These are phyloP conservation scores for Euphonia xanthogaster DNA, from an alignment of 2,797 vertebrate species.

Conservation along the genomic window DNA sequence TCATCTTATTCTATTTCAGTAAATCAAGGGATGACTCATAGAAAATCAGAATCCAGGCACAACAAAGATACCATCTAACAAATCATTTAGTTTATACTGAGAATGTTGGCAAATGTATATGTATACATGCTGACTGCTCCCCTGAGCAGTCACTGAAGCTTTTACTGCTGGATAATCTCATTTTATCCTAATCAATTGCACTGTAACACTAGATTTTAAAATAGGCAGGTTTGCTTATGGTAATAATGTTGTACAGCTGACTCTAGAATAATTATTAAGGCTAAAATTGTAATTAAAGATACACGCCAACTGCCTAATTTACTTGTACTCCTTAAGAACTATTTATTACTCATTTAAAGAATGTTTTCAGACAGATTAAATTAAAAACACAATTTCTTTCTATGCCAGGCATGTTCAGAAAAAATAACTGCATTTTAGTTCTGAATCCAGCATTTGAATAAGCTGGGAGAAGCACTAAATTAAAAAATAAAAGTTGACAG, in stretches of 20 bases:
- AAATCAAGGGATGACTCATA: conserved; percentile 32
- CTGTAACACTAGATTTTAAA: not conserved
- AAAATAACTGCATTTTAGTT: not conserved
- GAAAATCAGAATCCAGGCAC: conserved; percentile 37
- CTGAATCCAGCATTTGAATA: not conserved
- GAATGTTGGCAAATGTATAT: not conserved
- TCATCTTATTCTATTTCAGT: conserved; percentile 50
- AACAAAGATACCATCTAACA: conserved; percentile 22
- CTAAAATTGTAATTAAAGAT: conserved; percentile 5
- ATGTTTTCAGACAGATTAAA: not conserved
- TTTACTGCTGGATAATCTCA: not conserved
- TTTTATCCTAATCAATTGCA: not conserved
- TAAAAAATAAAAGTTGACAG: not conserved
- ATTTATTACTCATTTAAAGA: conserved; percentile 5
- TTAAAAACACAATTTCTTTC: not conserved
- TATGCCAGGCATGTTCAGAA: not conserved
- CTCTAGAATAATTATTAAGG: not conserved
- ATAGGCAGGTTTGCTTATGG: not conserved
- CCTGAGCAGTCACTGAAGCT: not conserved
- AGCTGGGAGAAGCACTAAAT: not conserved
- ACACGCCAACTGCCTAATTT: not conserved
- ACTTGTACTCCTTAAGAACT: not conserved
- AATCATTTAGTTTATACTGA: conserved; percentile 26
- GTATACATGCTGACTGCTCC: conserved; percentile 10
- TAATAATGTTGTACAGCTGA: not conserved